These are phyloP conservation scores for Synergus japonicus DNA, from an alignment of 2,888 invertebrate genomes.

Conservation along the genomic window DNA sequence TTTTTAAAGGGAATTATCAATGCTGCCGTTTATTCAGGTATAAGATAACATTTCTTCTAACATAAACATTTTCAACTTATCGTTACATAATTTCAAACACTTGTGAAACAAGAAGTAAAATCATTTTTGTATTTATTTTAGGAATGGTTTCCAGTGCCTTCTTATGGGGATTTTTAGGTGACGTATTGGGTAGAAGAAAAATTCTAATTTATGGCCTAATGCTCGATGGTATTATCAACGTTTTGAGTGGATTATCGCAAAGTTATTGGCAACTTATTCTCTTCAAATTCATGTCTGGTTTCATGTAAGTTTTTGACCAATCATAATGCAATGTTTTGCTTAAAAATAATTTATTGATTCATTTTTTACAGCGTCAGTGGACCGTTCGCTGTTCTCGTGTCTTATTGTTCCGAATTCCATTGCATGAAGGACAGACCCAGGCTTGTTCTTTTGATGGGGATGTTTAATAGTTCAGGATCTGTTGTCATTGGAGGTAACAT, in stretches of 20 bases:
- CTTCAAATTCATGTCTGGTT: constrained; percentile 86
- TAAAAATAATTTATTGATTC: constrained; percentile 58
- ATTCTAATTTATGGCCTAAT: constrained; percentile 84
- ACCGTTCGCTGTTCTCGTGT: constrained; percentile 85
- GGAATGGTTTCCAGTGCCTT: constrained; percentile 89
- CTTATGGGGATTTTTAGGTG: constrained; percentile 88
- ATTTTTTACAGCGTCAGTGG: constrained; percentile 81
- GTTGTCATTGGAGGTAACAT: constrained; percentile 77
- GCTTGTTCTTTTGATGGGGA: constrained; percentile 83
- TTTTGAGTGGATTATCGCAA: constrained; percentile 83
- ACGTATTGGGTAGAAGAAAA: constrained; percentile 84
- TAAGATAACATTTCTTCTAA: background rate
- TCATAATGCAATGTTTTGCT: background rate
- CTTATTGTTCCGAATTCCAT: constrained; percentile 86
- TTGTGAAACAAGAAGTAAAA: too few relatives aligned
- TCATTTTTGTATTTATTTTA: constrained; percentile 63
- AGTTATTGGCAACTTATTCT: constrained; percentile 82
- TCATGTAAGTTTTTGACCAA: constrained; percentile 81
- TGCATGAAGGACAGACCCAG: constrained; percentile 82
- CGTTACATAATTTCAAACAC: too few relatives aligned
- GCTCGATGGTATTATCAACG: constrained; percentile 81
- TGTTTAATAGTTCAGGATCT: constrained; percentile 83
- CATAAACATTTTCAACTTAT: background rate
- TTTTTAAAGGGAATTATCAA: constrained; percentile 86
- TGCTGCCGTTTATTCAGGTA: constrained; percentile 85